A percentile compares a stretch with the other conserved stretches of the same genome.
Conservation (phyloP, 2,888 invertebrate genomes). For the Tethea ocularis region DNA sequence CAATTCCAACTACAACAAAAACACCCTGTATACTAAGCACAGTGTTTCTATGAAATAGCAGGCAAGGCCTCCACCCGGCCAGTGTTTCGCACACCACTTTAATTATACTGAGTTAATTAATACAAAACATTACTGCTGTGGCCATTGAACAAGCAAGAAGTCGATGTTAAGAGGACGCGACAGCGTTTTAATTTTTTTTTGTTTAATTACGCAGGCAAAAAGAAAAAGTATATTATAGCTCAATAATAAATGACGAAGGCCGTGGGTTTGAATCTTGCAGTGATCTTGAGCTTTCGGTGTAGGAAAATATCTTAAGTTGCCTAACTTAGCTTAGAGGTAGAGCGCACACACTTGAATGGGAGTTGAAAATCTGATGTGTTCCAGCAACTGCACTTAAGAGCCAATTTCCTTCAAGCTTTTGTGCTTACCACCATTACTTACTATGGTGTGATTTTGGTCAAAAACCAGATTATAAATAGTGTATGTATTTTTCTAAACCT, state of each 20-base stretch:
- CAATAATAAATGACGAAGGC: neutral
- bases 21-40: constrained; percentile 25
- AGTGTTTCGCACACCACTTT: constrained; percentile 67
- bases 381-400: too few species aligned
- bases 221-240: neutral
- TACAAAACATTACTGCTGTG: constrained; percentile 68
- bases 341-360: too few species aligned
- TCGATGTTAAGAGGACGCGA: neutral
- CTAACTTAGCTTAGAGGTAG: too few species aligned
- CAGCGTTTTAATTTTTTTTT: neutral
- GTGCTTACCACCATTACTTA: too few species aligned
- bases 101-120: constrained; percentile 79
- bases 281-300: too few species aligned
- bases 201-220: neutral
- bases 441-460: too few species aligned
- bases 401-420: too few species aligned
- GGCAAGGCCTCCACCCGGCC: constrained; percentile 45
- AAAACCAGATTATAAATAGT: too few species aligned
- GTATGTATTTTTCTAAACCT: too few species aligned
- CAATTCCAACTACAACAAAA: constrained; percentile 22
- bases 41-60: constrained; percentile 33
- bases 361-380: too few species aligned
- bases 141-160: constrained; percentile 38
- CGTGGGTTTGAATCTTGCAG: too few species aligned
- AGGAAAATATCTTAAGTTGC: too few species aligned